phyloP scores from a whole-genome alignment of 2,113 vertebrate genomes.

The Sapajus apella region DNA sequence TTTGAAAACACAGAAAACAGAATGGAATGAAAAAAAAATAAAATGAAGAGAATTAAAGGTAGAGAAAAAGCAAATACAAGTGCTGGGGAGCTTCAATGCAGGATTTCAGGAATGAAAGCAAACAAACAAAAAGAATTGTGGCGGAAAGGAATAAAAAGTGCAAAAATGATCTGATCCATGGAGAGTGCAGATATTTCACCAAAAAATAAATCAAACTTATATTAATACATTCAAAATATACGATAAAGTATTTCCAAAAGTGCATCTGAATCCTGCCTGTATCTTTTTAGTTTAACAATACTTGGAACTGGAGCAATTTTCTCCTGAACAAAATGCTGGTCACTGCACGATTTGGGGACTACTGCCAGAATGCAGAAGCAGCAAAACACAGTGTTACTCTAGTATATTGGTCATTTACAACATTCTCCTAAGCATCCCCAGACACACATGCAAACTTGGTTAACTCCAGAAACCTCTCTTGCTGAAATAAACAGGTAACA shows the following conservation, averaged over 20 bases:
- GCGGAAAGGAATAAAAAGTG: background rate
- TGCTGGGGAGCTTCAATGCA: too few species aligned
- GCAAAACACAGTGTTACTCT: background rate
- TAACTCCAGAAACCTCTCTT: background rate
- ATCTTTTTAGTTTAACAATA: background rate
- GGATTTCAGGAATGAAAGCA: too few species aligned
- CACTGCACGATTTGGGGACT: background rate
- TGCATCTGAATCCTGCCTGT: background rate
- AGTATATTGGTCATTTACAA: background rate
- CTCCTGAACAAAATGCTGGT: background rate
- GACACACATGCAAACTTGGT: background rate
- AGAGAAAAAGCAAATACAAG: background rate
- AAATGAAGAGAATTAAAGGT: background rate
- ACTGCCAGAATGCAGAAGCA: background rate
- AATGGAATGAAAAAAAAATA: background rate
- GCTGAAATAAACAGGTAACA: background rate
- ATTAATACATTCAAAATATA: background rate
- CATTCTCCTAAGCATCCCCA: background rate
- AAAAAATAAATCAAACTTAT: background rate
- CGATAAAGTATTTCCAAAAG: background rate
- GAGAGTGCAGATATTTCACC: background rate
- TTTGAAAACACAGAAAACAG: background rate
- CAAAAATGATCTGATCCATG: background rate
- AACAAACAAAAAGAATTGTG: too few species aligned
- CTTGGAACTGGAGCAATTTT: background rate